Evolutionary conservation across 2,888 invertebrate genomes (phyloP).

Genomic region (Biston stratarius): DNA sequence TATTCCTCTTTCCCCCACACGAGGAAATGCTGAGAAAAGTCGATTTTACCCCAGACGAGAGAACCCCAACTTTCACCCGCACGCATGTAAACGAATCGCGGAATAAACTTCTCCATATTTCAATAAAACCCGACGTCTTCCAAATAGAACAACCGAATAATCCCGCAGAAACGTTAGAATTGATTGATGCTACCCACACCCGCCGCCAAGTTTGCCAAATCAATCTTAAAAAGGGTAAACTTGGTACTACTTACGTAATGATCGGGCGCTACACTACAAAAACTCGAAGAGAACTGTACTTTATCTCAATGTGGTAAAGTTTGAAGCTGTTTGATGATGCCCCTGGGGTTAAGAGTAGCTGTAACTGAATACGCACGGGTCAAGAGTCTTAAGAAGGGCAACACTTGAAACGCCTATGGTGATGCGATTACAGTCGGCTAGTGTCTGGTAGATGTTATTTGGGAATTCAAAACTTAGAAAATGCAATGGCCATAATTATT

Average conservation of each 20-base stretch:
- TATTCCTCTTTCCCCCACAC: neutral
- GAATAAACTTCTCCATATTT: constrained; percentile 7
- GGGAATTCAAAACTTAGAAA: neutral
- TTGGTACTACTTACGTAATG: constrained; percentile 25
- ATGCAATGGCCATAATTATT: too few species aligned
- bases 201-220: constrained; percentile 28
- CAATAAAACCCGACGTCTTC: constrained; percentile 13
- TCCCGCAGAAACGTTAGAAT: constrained; percentile 21
- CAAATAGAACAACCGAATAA: constrained; percentile 31
- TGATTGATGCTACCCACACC: constrained; percentile 35
- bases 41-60: neutral
- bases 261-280: constrained; percentile 17
- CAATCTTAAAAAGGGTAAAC: constrained; percentile 36
- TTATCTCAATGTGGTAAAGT: neutral
- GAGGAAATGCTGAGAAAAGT: neutral
- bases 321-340: neutral
- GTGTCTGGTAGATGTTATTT: constrained; percentile 1
- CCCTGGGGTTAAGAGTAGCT: constrained; percentile 12
- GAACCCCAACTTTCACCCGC: neutral
- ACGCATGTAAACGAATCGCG: neutral
- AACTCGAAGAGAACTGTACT: constrained; percentile 8
- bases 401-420: constrained; percentile 14
- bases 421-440: constrained; percentile 6
- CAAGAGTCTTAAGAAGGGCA: constrained; percentile 15
- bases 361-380: constrained; percentile 27